A percentile compares a stretch with the other conserved stretches of the same genome.
Evolutionary conservation across 2,888 invertebrate genomes (phyloP).

Genomic region (Thumatha senex): DNA sequence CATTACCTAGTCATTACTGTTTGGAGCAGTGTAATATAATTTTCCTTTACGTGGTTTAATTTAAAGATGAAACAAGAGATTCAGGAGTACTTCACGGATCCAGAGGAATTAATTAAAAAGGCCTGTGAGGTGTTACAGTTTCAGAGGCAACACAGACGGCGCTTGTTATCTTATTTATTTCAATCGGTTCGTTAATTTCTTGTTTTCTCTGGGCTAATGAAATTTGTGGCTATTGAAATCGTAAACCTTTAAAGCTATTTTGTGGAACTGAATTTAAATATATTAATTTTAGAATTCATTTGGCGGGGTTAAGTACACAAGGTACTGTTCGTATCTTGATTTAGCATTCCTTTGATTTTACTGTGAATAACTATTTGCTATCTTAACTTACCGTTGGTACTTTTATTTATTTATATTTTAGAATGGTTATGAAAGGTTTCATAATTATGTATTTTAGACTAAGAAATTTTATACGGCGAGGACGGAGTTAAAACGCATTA

Average conservation of each 20-base stretch:
- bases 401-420: too few species aligned
- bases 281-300: constrained; percentile 1
- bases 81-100: constrained; percentile 80
- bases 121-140: constrained; percentile 75
- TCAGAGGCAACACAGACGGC: constrained; percentile 74
- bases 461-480: constrained; percentile 73
- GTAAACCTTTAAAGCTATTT: constrained; percentile 7
- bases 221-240: constrained; percentile 9
- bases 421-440: too few species aligned
- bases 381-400: too few species aligned
- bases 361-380: background rate
- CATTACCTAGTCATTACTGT: background rate
- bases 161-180: constrained; percentile 73
- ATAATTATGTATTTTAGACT: constrained; percentile 53
- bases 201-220: constrained; percentile 8
- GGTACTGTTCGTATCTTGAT: background rate
- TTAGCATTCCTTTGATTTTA: background rate
- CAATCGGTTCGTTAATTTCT: constrained; percentile 63
- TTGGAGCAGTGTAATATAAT: constrained; percentile 19
- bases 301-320: background rate
- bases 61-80: constrained; percentile 78
- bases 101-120: constrained; percentile 76
- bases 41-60: constrained; percentile 25
- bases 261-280: background rate
- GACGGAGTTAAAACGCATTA: constrained; percentile 69